Conservation (phyloP, 2,113 vertebrate genomes). For the Clarias magur region DNA sequence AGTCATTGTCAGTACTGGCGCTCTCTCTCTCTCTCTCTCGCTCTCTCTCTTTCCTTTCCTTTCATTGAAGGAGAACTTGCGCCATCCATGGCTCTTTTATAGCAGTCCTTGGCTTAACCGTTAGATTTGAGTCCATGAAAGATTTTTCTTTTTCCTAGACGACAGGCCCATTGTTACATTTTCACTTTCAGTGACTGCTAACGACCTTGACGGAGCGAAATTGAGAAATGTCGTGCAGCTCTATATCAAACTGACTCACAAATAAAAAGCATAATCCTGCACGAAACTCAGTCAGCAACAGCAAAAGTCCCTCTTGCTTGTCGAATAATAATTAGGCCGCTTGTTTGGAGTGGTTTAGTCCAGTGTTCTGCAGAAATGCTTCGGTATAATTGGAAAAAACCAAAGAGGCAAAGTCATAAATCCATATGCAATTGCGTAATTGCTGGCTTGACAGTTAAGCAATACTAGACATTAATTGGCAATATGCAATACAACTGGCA, state of each 20-base stretch:
- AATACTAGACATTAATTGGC: constrained; percentile 42
- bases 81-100: neutral
- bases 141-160: neutral
- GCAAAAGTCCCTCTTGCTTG: neutral
- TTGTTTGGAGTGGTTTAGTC: neutral
- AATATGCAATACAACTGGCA: constrained; percentile 23
- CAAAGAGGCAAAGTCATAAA: constrained; percentile 14
- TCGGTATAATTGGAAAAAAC: neutral
- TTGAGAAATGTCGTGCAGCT: neutral
- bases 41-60: neutral
- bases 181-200: neutral
- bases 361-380: neutral
- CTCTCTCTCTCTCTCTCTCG: too few relatives aligned
- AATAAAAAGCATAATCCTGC: neutral
- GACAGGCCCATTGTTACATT: neutral
- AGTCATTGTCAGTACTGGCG: neutral
- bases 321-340: neutral
- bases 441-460: constrained; percentile 27
- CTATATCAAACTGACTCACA: neutral
- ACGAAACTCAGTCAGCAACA: neutral
- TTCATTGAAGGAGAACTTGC: neutral
- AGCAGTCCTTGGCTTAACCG: neutral
- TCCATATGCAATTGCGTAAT: constrained; percentile 21
- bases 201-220: neutral
- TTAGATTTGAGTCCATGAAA: neutral